These are phyloP conservation scores for Eucera pruinosa DNA, from an alignment of 2,888 invertebrate species.

Conservation along the genomic window DNA sequence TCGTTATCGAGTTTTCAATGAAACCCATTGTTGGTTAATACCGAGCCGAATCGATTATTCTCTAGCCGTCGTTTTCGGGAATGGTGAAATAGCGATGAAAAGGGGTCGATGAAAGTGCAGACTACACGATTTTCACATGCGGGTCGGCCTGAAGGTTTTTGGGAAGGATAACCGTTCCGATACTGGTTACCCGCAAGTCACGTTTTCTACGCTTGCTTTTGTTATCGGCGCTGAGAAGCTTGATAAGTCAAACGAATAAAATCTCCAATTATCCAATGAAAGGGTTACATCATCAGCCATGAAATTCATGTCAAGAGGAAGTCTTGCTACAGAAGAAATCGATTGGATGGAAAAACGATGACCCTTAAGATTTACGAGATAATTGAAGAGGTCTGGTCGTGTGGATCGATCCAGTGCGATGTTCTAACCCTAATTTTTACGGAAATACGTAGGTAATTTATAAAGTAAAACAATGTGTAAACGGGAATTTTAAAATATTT, in stretches of 20 bases:
- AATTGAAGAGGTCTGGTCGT: background rate
- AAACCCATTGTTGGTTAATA: slow-evolving; percentile 67
- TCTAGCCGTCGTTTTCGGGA: slow-evolving; percentile 47
- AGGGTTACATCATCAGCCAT: slow-evolving; percentile 30
- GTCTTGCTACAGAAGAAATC: background rate
- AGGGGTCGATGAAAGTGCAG: slow-evolving; percentile 47
- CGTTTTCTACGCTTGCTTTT: slow-evolving; percentile 44
- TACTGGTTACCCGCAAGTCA: slow-evolving; percentile 61
- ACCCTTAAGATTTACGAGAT: background rate
- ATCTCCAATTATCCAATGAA: slow-evolving; percentile 6
- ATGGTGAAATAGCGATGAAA: slow-evolving; percentile 46
- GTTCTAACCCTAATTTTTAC: too few relatives aligned
- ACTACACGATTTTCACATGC: slow-evolving; percentile 56
- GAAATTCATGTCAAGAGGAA: slow-evolving; percentile 14
- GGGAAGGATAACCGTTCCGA: slow-evolving; percentile 58
- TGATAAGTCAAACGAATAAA: slow-evolving; percentile 52
- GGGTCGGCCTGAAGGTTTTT: slow-evolving; percentile 46
- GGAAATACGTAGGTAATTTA: too few relatives aligned
- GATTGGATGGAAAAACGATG: slow-evolving; percentile 10
- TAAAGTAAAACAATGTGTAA: background rate
- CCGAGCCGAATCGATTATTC: slow-evolving; percentile 64
- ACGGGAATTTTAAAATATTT: background rate
- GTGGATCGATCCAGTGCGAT: slow-evolving; percentile 7
- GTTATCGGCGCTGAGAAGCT: slow-evolving; percentile 44
- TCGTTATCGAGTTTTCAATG: slow-evolving; percentile 68